A percentile compares a stretch with the other conserved stretches of the same genome.
Conservation (phyloP, 2,113 vertebrate species). For the Vidua macroura region DNA sequence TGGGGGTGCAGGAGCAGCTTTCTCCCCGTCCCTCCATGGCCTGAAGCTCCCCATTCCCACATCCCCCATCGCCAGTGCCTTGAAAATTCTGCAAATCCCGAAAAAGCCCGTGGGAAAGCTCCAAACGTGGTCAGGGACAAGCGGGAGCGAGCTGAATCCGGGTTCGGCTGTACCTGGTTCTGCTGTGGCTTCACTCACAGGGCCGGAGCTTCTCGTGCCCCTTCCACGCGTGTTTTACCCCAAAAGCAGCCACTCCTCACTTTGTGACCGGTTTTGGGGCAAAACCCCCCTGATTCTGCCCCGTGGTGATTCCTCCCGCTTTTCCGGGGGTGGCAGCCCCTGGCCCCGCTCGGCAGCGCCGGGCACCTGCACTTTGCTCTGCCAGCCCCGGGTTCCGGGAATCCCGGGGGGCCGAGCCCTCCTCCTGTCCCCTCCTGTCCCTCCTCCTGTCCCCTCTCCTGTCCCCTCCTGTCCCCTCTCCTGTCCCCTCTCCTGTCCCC, state of each 20-base stretch:
- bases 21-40: rapidly evolving
- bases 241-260: neutral
- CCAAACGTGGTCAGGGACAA: rapidly evolving
- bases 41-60: neutral
- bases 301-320: neutral
- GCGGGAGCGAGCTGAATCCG: rapidly evolving
- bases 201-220: neutral
- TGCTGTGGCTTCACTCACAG: rapidly evolving
- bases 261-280: rapidly evolving
- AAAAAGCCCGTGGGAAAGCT: neutral
- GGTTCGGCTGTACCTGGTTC: rapidly evolving
- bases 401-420: neutral
- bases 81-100: neutral
- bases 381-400: neutral
- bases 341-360: neutral
- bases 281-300: rapidly evolving
- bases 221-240: rapidly evolving
- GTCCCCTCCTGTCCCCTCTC: too few species aligned
- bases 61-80: neutral
- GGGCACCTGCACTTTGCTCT: neutral
- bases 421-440: too few species aligned
- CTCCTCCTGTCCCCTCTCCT: too few species aligned
- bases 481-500: too few species aligned
- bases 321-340: neutral
- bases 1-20: neutral